These are phyloP conservation scores for Parnassius apollo DNA, from an alignment of 2,888 invertebrate species.

Conservation along the genomic window DNA sequence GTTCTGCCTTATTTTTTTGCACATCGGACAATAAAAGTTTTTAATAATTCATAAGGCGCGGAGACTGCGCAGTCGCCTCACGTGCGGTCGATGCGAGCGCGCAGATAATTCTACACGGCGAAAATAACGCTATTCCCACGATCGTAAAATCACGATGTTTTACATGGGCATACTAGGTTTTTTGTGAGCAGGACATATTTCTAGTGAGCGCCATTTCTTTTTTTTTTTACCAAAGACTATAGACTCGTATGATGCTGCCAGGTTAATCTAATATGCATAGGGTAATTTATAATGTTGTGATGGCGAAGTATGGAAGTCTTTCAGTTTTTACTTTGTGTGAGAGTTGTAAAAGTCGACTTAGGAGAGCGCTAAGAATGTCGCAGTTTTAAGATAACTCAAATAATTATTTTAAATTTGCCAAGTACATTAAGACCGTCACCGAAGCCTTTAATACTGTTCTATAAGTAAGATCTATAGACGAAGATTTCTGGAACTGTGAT, in stretches of 20 bases:
- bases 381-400: too few species aligned
- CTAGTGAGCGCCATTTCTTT: conserved; percentile 5
- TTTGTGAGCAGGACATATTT: conserved; percentile 10
- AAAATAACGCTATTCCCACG: conserved; percentile 75
- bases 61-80: conserved; percentile 59
- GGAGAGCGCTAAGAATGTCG: too few species aligned
- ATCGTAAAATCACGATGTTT: conserved; percentile 68
- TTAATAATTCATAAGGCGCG: conserved; percentile 76
- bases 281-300: too few species aligned
- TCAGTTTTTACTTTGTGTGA: neutral
- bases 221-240: neutral
- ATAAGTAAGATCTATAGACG: too few species aligned
- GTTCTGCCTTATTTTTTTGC: conserved; percentile 64
- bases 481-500: too few species aligned
- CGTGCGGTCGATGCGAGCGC: conserved; percentile 52
- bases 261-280: too few species aligned
- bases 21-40: conserved; percentile 69
- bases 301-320: too few species aligned
- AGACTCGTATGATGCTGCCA: too few species aligned
- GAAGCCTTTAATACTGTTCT: too few species aligned
- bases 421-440: too few species aligned
- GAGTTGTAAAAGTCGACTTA: too few species aligned
- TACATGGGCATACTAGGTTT: conserved; percentile 41
- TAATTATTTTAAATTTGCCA: too few species aligned
- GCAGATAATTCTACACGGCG: conserved; percentile 58